Base-by-base conservation (phyloP, 2,888 invertebrate genomes). In the Meiosimyza decipiens region DNA sequence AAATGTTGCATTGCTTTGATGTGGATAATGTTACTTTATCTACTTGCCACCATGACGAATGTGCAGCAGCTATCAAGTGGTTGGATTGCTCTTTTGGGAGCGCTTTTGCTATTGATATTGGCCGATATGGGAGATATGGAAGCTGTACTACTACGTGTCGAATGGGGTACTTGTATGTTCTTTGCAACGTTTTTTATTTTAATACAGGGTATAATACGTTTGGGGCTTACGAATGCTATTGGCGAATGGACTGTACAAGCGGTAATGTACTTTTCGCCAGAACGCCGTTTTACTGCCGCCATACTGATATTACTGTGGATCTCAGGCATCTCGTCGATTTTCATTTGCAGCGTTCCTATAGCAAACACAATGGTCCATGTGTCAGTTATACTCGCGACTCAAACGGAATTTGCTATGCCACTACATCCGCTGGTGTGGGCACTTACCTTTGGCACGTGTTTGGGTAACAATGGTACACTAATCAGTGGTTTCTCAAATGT, bases 401-500 rank as follows among this genome's bases (percentile, higher is more conserved):
- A 93, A 80, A 88, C 89, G 0, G 88, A 90, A 7, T 86, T 94
- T 1, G 85, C 89, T 18, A 84, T 96, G 62, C 94, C 95, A 0
- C 86, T 95, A 79, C 90, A 92, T 74, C 96, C 96, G 0, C 87
- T 96, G 5, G 90, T 95, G 16, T 95, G 95, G 93, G 92, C 96
- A 0, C 85, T 96, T n/a, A 92, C 94, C 0, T 93, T 95, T 76
- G 96, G 96, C 0, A 94, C 95, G 6, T 95, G 95, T 84, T 88
- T 96, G 69, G 96, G 96, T 88, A 95, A 95, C 73, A 96, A 96
- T 87, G 95, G 95, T 50, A 95, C 96, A 0, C 84, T 96, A n/a
- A 94, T 96, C 81, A 95, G 95, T 71, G 94, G 95, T 0, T 94
- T 94, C 22, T 94, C 95, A 0, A 96, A 96, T 86, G 94, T 96